Conservation (phyloP, 2,113 vertebrate genomes). For the Nesoenas mayeri region DNA sequence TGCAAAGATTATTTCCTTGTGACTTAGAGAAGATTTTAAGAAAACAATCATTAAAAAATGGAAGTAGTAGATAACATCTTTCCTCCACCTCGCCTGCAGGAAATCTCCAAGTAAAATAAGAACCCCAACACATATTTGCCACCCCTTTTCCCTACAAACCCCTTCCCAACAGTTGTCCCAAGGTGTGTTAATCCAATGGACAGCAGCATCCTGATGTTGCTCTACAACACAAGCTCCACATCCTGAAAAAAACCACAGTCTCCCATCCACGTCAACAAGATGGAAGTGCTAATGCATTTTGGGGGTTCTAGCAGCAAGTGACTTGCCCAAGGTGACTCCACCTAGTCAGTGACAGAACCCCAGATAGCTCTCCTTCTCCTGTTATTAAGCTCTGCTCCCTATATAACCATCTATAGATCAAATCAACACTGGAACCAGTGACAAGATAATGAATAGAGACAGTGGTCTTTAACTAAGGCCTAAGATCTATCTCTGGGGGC, state of each 20-base stretch:
- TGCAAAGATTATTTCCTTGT: neutral
- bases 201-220: neutral
- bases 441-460: constrained; percentile 13
- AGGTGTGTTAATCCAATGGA: rapidly evolving
- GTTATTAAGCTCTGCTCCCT: neutral
- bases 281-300: neutral
- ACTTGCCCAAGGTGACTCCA: neutral
- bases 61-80: neutral
- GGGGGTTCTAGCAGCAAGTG: neutral
- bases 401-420: neutral
- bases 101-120: neutral
- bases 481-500: neutral
- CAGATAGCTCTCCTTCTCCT: rapidly evolving
- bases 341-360: neutral
- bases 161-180: neutral
- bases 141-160: neutral
- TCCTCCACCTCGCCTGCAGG: neutral
- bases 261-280: rapidly evolving
- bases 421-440: neutral
- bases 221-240: too few relatives aligned
- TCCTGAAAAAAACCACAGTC: rapidly evolving
- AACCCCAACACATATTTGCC: neutral
- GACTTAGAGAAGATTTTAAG: neutral
- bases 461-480: constrained; percentile 6
- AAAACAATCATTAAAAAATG: neutral